Percentiles rank a stretch among this genome's conserved stretches.
These are phyloP conservation scores for Pemphigus obesinymphae DNA, from an alignment of 1,140 invertebrate genomes.

Conservation along the genomic window DNA sequence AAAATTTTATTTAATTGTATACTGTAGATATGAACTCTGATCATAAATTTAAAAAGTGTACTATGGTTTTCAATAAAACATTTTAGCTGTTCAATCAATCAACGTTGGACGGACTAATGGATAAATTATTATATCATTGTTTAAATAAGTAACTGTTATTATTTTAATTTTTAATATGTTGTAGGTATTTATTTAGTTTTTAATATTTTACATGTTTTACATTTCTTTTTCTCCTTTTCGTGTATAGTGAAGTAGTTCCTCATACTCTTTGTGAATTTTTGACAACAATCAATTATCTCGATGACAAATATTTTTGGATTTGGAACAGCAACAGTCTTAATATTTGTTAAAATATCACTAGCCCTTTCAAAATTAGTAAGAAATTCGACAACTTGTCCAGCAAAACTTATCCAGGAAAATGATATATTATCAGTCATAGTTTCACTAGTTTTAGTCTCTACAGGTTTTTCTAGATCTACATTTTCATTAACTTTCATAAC, in stretches of 20 bases:
- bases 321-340: conserved; percentile 12
- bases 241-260: not conserved
- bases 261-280: not conserved
- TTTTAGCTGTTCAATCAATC: no score
- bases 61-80: no score
- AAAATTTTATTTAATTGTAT: no score
- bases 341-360: conserved; percentile 7
- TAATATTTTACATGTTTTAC: no score
- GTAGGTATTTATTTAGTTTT: no score
- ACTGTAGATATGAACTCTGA: no score
- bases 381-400: not conserved
- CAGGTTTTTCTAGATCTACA: not conserved
- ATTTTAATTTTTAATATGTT: no score
- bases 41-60: no score
- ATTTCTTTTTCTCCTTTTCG: no score
- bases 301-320: conserved; percentile 27
- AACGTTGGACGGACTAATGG: no score
- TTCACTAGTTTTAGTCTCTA: not conserved
- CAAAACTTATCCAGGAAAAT: conserved; percentile 18
- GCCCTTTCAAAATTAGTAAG: conserved; percentile 7
- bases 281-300: conserved; percentile 13
- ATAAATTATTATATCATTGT: no score
- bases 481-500: not conserved
- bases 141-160: no score
- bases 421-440: not conserved